A percentile compares a stretch with the other conserved stretches of the same genome.
phyloP scores from a whole-genome alignment of 2,888 invertebrate species.

The Andrena minutula region DNA sequence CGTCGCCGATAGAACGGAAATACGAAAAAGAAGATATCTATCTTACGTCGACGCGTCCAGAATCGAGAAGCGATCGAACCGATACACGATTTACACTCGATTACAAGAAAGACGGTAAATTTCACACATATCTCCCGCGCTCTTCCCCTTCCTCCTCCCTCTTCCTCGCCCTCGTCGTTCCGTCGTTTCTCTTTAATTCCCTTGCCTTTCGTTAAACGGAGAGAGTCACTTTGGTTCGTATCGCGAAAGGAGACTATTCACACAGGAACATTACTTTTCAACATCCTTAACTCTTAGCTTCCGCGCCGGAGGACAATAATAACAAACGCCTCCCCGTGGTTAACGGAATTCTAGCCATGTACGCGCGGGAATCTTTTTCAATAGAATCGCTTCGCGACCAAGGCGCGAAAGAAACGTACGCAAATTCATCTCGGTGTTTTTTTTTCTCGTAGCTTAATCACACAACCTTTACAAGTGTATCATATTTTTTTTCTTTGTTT shows the following conservation, averaged over 20 bases:
- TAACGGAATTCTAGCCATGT: slow-evolving; percentile 37
- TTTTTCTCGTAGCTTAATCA: slow-evolving; percentile 46
- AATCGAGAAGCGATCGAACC: slow-evolving; percentile 42
- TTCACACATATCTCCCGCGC: slow-evolving; percentile 8
- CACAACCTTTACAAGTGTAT: slow-evolving; percentile 58
- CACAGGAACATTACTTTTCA: slow-evolving; percentile 71
- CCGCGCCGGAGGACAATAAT: slow-evolving; percentile 44
- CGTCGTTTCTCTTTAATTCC: slow-evolving; percentile 12
- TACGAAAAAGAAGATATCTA: slow-evolving; percentile 41
- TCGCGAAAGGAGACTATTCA: slow-evolving; percentile 70
- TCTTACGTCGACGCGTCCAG: slow-evolving; percentile 45
- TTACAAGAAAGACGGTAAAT: slow-evolving; percentile 45
- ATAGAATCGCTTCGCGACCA: slow-evolving; percentile 5
- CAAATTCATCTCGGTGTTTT: slow-evolving; percentile 23
- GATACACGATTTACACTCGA: slow-evolving; percentile 45
- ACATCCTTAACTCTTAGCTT: slow-evolving; percentile 54
- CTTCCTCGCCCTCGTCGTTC: neutral
- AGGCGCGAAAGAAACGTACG: slow-evolving; percentile 51
- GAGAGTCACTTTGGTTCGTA: slow-evolving; percentile 68
- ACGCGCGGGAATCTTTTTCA: slow-evolving; percentile 27
- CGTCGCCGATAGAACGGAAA: slow-evolving; percentile 51
- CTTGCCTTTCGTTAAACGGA: slow-evolving; percentile 25
- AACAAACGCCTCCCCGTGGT: slow-evolving; percentile 47
- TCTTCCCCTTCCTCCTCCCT: neutral
- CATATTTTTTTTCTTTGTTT: slow-evolving; percentile 13